Base-by-base conservation (phyloP, 2,888 invertebrate genomes). In the Drosophila histrio region DNA sequence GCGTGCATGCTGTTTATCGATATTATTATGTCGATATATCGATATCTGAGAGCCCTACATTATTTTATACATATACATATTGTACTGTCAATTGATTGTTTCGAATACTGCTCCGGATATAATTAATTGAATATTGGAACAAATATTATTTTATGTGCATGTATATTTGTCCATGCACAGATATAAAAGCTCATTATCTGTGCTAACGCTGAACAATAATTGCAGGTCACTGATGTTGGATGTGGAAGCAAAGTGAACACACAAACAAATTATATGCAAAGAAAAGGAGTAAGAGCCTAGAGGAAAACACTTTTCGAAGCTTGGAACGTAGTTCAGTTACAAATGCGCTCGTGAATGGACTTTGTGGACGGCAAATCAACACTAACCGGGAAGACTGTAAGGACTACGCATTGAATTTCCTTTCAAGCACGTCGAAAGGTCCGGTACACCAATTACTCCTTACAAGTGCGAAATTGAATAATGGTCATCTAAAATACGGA, bases 321-420 rank as follows among this genome's bases (percentile, higher is more conserved):
- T 41, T 36, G 24, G 39, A 49, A 6, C 30, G 17, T 1, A 41
- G 38, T 34, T 24, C 62, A 26, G 15, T 62, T 0, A 62, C 62
- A 22, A 65, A 62, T 58, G 47, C 61, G 0, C 19, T 74, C 34
- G 47, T 89, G 41, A 82, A 69, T 39, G 79, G 81, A 21, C 74
- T 88, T 54, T 88, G 85, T 52, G 82, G 84, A 8, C 74, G 75
- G 11, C 70, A 78, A 30, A 70, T 77, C n/a, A 72, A 77, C 41
- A 53, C 7, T 8, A n/a, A 26, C 1, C 3, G 9, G 8, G 13
- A 15, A 21, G 9, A 41, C n/a, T 7, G 15, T 7, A 13, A 22
- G 9, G 26, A 32, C 19, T 13, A 19, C 21, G 15, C n/a, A 19
- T 11, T 19, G 21, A 39, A n/a, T 39, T 39, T 11, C 6, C 17